Evolutionary conservation across 2,797 vertebrate species (phyloP), one percentile per base, ranked within the genome.

Genomic region (Micromesistius poutassou): DNA sequence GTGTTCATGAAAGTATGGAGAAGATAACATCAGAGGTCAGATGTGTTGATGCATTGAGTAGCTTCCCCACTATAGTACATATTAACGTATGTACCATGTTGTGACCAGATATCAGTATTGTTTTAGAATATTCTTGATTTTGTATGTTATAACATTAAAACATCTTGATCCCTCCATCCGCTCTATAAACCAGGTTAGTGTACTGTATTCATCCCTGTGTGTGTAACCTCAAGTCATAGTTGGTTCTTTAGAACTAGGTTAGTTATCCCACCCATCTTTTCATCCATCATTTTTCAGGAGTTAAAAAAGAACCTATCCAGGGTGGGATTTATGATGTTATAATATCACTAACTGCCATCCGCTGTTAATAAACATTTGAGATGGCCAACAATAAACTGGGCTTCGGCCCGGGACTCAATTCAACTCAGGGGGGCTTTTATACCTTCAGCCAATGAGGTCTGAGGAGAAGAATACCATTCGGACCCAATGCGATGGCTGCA

Each of bases 111-210:
- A 42, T 78, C 28, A 72, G n/a, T 72, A 28, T 77, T 74, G 30
- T 75, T 30, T 33, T 36, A 13, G 3, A 28, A 33, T 42, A 35
- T 19, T 35, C 46, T 75, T 73, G 74, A 40, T 77, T 84, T 81
- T 79, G 76, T 73, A 71, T 70, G 30, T 73, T 74, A 16, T 81
- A 83, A 87, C 80, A 87, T 79, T 86, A 4, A 25, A 79, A 84
- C 83, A 89, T 84, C 88, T 87, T 87, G 46, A 71, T 38, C 50
- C 22, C 38, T 36, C 80, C 22, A 68, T 82, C 77, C 22, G 36
- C 55, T 75, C 42, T 76, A 42, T 79, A 62, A 79, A 76, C 9
- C 72, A 75, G 10, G 71, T 9, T 12, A 35, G 62, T 55, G 74
- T n/a, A n/a, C 19, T 62, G 50, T 66, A 40, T 30, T 46, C 55